A percentile compares a stretch with the other conserved stretches of the same genome.
Conservation (phyloP, 2,797 vertebrate species). For the Melanotaenia parkinsoni region DNA sequence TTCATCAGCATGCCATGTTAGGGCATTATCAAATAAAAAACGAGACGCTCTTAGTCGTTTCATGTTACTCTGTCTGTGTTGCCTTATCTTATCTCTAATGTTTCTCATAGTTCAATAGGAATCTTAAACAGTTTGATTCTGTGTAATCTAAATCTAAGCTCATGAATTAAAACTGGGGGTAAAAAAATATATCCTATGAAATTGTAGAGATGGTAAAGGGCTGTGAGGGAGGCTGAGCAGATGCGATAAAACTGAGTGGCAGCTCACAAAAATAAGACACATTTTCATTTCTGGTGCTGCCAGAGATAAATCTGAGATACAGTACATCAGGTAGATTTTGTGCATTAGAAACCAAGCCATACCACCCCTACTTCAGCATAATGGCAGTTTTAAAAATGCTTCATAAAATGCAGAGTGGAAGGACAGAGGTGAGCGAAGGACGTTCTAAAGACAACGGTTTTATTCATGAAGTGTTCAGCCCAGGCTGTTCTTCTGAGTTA, state of each 20-base stretch:
- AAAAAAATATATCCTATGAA: slow-evolving; percentile 31
- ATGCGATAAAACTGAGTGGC: slow-evolving; percentile 57
- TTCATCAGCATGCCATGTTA: slow-evolving; percentile 21
- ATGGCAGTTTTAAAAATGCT: slow-evolving; percentile 62
- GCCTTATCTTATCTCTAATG: slow-evolving; percentile 44
- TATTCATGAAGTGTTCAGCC: slow-evolving; percentile 67
- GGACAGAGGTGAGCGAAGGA: slow-evolving; percentile 52
- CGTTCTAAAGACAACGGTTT: slow-evolving; percentile 64
- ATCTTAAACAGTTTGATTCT: slow-evolving; percentile 45
- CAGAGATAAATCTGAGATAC: slow-evolving; percentile 46
- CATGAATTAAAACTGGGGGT: slow-evolving; percentile 32
- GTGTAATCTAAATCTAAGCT: slow-evolving; percentile 45
- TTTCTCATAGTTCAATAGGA: slow-evolving; percentile 45
- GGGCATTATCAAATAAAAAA: slow-evolving; percentile 12
- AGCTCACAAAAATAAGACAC: slow-evolving; percentile 44
- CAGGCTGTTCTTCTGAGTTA: slow-evolving; percentile 49
- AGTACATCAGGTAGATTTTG: slow-evolving; percentile 31
- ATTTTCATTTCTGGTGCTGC: slow-evolving; percentile 35
- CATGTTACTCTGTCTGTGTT: slow-evolving; percentile 19
- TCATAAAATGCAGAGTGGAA: slow-evolving; percentile 62
- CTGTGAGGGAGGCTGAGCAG: slow-evolving; percentile 27
- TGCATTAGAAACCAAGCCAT: slow-evolving; percentile 41
- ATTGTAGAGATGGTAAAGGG: slow-evolving; percentile 10
- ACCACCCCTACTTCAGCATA: slow-evolving; percentile 39
- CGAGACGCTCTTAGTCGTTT: slow-evolving; percentile 30